A percentile compares a stretch with the other conserved stretches of the same genome.
Conservation (phyloP, 2,888 invertebrate genomes). For the Anthrax anthrax region DNA sequence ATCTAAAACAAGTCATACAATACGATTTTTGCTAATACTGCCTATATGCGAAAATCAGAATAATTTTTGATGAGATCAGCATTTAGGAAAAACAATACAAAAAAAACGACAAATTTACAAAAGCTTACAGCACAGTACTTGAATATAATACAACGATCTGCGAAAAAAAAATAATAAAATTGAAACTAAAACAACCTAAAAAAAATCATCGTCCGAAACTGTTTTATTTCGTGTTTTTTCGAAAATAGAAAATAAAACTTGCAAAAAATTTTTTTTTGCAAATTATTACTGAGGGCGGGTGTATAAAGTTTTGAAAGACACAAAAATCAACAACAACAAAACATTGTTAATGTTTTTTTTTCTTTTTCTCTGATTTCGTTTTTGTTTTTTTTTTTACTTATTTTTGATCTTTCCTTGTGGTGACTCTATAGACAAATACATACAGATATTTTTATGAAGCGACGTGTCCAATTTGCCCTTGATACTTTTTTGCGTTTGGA, state of each 20-base stretch:
- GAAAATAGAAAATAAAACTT: conserved; percentile 1
- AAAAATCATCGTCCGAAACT: background rate
- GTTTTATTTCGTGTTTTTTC: background rate
- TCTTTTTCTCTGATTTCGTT: background rate
- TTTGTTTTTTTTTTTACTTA: background rate
- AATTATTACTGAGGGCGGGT: conserved; percentile 11
- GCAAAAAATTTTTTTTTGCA: background rate
- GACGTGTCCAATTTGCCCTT: conserved; percentile 21
- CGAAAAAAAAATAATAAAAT: background rate
- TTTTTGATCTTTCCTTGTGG: background rate
- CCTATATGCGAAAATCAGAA: background rate
- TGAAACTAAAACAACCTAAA: background rate
- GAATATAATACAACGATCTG: background rate
- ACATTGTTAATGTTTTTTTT: background rate
- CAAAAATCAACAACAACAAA: too few relatives aligned
- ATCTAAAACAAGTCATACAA: too few relatives aligned
- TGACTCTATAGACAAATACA: background rate
- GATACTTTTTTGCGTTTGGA: conserved; percentile 14
- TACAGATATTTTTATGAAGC: conserved; percentile 15
- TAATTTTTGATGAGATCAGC: conserved; percentile 8
- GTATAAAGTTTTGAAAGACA: conserved; percentile 10
- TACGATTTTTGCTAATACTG: too few relatives aligned
- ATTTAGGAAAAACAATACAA: background rate
- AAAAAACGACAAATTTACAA: background rate
- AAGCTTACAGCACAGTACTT: background rate